These are phyloP conservation scores for Vicugna pacos DNA, from an alignment of 2,113 vertebrate genomes.

Conservation along the genomic window DNA sequence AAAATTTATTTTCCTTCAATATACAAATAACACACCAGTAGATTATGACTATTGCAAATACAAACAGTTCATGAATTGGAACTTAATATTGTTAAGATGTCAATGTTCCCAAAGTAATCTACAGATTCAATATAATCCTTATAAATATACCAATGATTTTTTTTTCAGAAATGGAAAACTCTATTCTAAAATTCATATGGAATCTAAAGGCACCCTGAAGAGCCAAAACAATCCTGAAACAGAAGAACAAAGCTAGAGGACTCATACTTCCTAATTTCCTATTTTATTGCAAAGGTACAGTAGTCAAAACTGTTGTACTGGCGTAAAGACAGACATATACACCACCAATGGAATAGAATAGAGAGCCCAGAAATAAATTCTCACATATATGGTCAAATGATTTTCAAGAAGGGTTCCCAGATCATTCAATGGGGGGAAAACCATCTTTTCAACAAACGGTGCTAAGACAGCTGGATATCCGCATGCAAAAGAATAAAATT, in stretches of 20 bases:
- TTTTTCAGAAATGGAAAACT: constrained; percentile 42
- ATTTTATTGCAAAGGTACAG: background rate
- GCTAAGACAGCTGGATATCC: background rate
- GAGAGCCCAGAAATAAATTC: background rate
- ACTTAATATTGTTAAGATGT: background rate
- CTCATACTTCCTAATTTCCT: background rate
- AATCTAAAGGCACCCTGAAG: background rate
- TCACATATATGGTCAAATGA: background rate
- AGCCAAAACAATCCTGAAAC: constrained; percentile 42
- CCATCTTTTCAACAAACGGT: constrained; percentile 5
- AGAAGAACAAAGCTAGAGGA: background rate
- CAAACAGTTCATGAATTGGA: background rate
- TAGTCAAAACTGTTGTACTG: constrained; percentile 13
- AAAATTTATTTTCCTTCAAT: constrained; percentile 12
- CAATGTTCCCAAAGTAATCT: background rate
- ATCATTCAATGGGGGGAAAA: background rate
- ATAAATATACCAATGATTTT: background rate
- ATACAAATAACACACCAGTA: constrained; percentile 22
- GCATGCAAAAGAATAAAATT: constrained; percentile 31
- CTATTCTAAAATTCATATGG: constrained; percentile 12
- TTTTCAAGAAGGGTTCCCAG: background rate
- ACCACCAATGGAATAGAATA: background rate
- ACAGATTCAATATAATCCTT: background rate
- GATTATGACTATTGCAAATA: constrained; percentile 29
- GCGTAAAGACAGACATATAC: background rate